Percentiles rank a stretch among this genome's conserved stretches.
phyloP scores from a whole-genome alignment of 2,113 vertebrate genomes.

The Perca schrenkii region DNA sequence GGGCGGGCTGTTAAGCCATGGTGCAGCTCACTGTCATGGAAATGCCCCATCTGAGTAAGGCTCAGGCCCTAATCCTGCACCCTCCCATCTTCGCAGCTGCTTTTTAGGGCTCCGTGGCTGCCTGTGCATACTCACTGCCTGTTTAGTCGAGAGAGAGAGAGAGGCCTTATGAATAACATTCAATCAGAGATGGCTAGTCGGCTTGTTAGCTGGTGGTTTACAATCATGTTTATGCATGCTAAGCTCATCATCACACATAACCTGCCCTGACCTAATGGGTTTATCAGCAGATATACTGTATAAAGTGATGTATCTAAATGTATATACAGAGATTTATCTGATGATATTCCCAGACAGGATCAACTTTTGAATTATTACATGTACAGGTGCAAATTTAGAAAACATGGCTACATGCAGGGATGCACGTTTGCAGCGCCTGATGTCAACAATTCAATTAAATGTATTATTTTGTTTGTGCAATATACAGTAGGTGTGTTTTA shows the following conservation, averaged over 20 bases:
- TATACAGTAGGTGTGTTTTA: neutral
- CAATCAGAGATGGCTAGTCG: conserved; percentile 60
- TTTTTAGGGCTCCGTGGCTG: conserved; percentile 72
- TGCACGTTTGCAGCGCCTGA: neutral
- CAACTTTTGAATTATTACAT: conserved; percentile 4
- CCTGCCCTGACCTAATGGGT: conserved; percentile 45
- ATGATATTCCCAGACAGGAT: conserved; percentile 17
- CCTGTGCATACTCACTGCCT: conserved; percentile 65
- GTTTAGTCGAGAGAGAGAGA: conserved; percentile 56
- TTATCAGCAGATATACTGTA: conserved; percentile 39
- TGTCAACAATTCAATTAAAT: neutral
- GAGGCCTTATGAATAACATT: conserved; percentile 72
- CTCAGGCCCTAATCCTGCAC: conserved; percentile 79
- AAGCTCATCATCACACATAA: conserved; percentile 48
- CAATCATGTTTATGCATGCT: conserved; percentile 57
- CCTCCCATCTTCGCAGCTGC: conserved; percentile 81
- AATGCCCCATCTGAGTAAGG: conserved; percentile 84
- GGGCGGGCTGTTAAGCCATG: conserved; percentile 80
- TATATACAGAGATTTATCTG: conserved; percentile 24
- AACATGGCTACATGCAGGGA: neutral
- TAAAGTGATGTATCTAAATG: conserved; percentile 53
- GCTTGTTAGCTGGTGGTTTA: conserved; percentile 60
- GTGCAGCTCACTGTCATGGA: conserved; percentile 84
- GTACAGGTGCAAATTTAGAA: conserved; percentile 12
- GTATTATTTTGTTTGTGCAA: neutral